These are phyloP conservation scores for Nymphalis c-album DNA, from an alignment of 2,888 invertebrate species.

Conservation along the genomic window DNA sequence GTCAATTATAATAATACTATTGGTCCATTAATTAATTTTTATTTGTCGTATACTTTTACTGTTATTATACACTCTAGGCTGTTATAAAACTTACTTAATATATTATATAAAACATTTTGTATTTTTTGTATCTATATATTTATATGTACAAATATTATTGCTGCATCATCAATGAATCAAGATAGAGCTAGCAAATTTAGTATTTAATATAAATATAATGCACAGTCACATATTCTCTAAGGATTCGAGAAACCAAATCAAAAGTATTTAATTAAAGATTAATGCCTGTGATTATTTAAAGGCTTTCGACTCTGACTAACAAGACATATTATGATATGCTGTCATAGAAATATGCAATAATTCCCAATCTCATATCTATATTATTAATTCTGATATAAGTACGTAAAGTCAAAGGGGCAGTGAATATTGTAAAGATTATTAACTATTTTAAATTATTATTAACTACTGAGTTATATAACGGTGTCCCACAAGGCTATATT, in stretches of 20 bases:
- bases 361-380: no score
- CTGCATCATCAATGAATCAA: not conserved
- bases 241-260: not conserved
- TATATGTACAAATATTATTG: not conserved
- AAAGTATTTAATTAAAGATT: no score
- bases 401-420: no score
- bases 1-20: not conserved
- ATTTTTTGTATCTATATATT: not conserved
- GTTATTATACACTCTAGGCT: not conserved
- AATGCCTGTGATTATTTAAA: not conserved
- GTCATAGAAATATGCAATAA: not conserved
- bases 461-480: not conserved
- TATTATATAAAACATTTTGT: not conserved
- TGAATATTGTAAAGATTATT: no score
- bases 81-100: constrained; percentile 10
- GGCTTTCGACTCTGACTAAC: not conserved
- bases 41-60: not conserved
- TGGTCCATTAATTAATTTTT: not conserved
- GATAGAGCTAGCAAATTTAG: not conserved
- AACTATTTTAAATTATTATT: no score
- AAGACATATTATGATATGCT: not conserved
- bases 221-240: not conserved
- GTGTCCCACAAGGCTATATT: not conserved
- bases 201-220: not conserved
- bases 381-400: no score